A percentile compares a stretch with the other conserved stretches of the same genome.
Conservation (phyloP, 2,888 invertebrate genomes). For the Diabrotica balteata region DNA sequence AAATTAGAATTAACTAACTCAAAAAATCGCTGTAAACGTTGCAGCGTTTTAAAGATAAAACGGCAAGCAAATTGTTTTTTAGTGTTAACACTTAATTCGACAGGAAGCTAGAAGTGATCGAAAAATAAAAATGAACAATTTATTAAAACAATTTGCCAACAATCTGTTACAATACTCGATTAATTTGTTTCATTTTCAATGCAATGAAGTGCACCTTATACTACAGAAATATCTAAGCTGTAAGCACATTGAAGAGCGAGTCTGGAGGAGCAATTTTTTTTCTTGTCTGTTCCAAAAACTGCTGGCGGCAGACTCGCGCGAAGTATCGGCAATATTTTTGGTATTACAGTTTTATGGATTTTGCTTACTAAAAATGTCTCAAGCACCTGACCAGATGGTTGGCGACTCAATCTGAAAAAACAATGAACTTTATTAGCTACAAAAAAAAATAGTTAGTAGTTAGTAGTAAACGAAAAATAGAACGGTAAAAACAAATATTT, state of each 20-base stretch:
- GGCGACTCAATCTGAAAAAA: slow-evolving; percentile 42
- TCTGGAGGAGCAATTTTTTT: slow-evolving; percentile 23
- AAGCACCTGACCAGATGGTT: slow-evolving; percentile 37
- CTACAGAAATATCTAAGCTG: slow-evolving; percentile 54
- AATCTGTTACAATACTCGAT: slow-evolving; percentile 37
- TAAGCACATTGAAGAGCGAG: slow-evolving; percentile 50
- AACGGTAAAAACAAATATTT: too few relatives aligned
- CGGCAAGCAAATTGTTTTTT: slow-evolving; percentile 26
- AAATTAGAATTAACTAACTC: neutral
- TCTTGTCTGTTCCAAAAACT: slow-evolving; percentile 10
- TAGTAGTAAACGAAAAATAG: too few relatives aligned
- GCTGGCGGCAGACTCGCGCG: slow-evolving; percentile 35
- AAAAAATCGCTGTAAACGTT: slow-evolving; percentile 4
- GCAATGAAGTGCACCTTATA: slow-evolving; percentile 54
- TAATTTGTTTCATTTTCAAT: slow-evolving; percentile 34
- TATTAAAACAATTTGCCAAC: slow-evolving; percentile 30
- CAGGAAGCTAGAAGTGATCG: slow-evolving; percentile 16
- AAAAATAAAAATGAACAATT: slow-evolving; percentile 10
- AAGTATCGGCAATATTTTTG: slow-evolving; percentile 56
- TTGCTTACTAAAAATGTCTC: slow-evolving; percentile 38
- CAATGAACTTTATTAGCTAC: slow-evolving; percentile 8
- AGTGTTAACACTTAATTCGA: slow-evolving; percentile 18
- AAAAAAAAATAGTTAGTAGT: too few relatives aligned
- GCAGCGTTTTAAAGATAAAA: slow-evolving; percentile 3
- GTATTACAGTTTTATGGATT: slow-evolving; percentile 47